phyloP scores from a whole-genome alignment of 1,140 invertebrate species.

The Epicauta chinensis region DNA sequence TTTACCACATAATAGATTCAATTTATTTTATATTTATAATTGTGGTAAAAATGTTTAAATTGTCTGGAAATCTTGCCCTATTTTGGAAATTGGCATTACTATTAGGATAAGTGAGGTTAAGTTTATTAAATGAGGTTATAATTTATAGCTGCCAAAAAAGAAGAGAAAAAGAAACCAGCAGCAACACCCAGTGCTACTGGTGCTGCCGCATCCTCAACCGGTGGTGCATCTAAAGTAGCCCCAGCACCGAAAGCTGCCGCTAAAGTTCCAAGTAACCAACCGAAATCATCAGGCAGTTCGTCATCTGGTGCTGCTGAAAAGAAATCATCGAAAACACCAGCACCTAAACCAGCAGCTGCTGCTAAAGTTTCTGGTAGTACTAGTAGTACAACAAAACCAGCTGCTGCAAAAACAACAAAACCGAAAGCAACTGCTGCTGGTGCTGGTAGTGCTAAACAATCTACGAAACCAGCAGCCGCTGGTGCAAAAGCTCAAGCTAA shows the following conservation, averaged over 20 bases:
- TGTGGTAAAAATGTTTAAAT: no score
- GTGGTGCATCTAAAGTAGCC: conserved; percentile 23
- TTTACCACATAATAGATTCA: conserved; percentile 9
- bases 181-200: conserved; percentile 42
- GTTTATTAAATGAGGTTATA: conserved; percentile 19
- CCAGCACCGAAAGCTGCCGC: conserved; percentile 44
- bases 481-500: conserved; percentile 2
- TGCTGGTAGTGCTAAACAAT: conserved; percentile 23
- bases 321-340: conserved; percentile 33
- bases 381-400: conserved; percentile 12
- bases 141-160: conserved; percentile 47
- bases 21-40: conserved; percentile 6
- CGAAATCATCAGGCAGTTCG: conserved; percentile 45
- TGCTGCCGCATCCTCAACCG: conserved; percentile 39
- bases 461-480: conserved; percentile 35
- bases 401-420: conserved; percentile 42
- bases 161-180: conserved; percentile 55
- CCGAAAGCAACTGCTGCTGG: conserved; percentile 6
- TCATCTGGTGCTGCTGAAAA: conserved; percentile 44
- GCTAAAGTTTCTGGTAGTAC: conserved; percentile 4
- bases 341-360: conserved; percentile 21
- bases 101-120: neutral
- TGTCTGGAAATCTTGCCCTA: no score
- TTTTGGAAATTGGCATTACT: no score
- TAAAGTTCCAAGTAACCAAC: conserved; percentile 37